Evolutionary conservation across 2,113 vertebrate genomes (phyloP).

Genomic region (Pithys albifrons): DNA sequence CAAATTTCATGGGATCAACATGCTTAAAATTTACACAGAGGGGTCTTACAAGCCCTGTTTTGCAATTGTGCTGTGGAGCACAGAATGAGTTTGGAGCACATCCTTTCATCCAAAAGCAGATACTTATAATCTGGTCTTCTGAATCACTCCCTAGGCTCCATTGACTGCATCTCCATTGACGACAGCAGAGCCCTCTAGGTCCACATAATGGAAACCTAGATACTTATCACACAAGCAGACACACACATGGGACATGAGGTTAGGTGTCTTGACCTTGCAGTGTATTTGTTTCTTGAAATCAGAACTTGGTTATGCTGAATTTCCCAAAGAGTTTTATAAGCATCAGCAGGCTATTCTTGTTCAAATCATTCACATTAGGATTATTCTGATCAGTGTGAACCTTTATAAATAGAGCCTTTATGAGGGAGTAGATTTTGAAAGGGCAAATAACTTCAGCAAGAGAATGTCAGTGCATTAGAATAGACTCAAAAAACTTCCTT

Average conservation of each 20-base stretch:
- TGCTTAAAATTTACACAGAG: neutral
- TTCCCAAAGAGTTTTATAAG: neutral
- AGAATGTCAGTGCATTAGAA: neutral
- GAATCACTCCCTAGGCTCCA: neutral
- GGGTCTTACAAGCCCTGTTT: accelerated
- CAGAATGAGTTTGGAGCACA: neutral
- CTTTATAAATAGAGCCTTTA: neutral
- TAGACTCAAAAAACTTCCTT: neutral
- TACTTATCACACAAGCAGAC: neutral
- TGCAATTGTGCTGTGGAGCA: neutral
- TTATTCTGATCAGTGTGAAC: neutral
- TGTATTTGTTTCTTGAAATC: neutral
- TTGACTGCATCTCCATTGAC: neutral
- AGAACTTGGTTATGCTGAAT: neutral
- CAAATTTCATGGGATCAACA: neutral
- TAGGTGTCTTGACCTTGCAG: neutral
- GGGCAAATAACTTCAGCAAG: neutral
- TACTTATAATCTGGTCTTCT: no score
- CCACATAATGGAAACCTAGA: neutral
- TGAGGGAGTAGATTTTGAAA: neutral
- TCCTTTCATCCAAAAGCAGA: neutral
- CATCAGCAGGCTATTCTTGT: neutral
- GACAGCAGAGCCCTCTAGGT: neutral
- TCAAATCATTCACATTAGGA: neutral
- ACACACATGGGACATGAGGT: neutral